Percentiles rank a stretch among this genome's conserved stretches.
phyloP scores from a whole-genome alignment of 1,140 invertebrate genomes.

The Bacillus rossius region DNA sequence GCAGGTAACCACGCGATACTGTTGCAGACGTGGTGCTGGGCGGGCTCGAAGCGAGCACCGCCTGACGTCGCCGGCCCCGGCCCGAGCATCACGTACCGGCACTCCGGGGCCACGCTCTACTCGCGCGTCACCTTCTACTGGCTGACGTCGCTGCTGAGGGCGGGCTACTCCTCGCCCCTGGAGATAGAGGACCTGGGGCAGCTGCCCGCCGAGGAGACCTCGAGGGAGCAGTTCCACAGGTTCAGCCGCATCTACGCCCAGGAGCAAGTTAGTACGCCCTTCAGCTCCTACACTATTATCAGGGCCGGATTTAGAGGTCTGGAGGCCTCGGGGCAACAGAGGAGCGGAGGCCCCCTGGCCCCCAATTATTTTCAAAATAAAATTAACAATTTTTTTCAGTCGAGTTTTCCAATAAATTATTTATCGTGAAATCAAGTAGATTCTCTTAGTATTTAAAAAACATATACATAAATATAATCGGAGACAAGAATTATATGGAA shows the following conservation, averaged over 20 bases:
- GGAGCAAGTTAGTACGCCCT: conserved; percentile 44
- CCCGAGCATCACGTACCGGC: conserved; percentile 35
- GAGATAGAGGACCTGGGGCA: conserved; percentile 63
- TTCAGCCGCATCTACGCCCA: conserved; percentile 46
- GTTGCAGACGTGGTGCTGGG: not conserved
- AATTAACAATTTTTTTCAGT: too few species aligned
- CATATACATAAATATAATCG: too few species aligned
- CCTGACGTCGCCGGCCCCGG: not conserved
- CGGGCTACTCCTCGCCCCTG: conserved; percentile 59
- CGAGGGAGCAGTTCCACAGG: conserved; percentile 46
- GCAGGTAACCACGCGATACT: not conserved
- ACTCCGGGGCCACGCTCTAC: conserved; percentile 56
- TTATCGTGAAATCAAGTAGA: too few species aligned
- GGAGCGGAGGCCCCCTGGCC: too few species aligned
- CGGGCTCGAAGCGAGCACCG: not conserved
- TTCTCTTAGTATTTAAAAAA: too few species aligned
- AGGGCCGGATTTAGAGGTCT: too few species aligned
- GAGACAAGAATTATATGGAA: too few species aligned
- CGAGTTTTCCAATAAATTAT: too few species aligned
- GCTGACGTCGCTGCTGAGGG: conserved; percentile 59
- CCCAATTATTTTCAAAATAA: too few species aligned
- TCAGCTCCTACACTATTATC: too few species aligned
- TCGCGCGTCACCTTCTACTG: conserved; percentile 73
- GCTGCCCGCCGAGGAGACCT: conserved; percentile 57
- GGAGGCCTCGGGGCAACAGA: too few species aligned